A percentile compares a stretch with the other conserved stretches of the same genome.
Conservation (phyloP, 2,113 vertebrate species). For the Empidonax alnorum region DNA sequence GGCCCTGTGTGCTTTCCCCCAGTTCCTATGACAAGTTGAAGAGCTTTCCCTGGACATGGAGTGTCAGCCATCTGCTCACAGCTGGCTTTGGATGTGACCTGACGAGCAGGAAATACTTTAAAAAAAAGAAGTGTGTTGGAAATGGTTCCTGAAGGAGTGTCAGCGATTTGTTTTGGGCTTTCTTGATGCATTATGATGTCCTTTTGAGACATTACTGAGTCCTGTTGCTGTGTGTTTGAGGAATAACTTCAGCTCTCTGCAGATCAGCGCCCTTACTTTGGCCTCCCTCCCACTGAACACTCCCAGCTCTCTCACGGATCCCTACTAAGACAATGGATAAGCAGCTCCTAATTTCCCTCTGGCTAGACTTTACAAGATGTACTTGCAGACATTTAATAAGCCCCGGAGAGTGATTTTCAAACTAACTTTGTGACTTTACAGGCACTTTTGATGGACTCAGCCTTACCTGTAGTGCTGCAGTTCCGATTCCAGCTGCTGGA, state of each 20-base stretch:
- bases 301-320: background rate
- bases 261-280: background rate
- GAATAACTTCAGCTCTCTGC: background rate
- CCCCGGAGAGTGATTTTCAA: background rate
- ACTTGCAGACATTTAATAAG: background rate
- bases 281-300: background rate
- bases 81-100: background rate
- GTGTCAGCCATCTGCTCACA: background rate
- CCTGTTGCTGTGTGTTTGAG: background rate
- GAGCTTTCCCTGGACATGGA: background rate
- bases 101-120: background rate
- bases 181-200: background rate
- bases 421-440: background rate
- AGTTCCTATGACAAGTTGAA: rapidly evolving
- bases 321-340: background rate
- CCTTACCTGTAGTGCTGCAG: constrained; percentile 87
- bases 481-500: constrained; percentile 84
- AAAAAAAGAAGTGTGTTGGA: background rate
- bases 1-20: background rate
- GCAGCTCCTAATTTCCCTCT: background rate
- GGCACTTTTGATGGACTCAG: background rate
- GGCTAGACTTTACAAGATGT: background rate
- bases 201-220: background rate
- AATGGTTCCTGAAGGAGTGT: background rate
- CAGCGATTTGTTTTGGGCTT: background rate